Conservation (phyloP, 2,888 invertebrate species). For the Rotaria sp. region DNA sequence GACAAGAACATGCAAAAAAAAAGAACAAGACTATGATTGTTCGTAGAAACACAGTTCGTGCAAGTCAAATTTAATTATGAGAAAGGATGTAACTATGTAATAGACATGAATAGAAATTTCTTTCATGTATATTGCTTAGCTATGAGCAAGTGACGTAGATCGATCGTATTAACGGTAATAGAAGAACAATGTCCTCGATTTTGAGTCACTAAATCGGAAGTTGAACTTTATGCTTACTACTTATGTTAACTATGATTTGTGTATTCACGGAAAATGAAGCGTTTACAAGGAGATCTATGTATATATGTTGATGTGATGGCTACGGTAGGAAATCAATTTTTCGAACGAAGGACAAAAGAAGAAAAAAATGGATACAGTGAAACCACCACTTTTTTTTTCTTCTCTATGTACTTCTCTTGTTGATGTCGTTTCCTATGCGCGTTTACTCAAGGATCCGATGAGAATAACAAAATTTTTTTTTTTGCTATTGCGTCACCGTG, state of each 20-base stretch:
- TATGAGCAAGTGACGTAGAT: background rate
- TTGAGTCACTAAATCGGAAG: background rate
- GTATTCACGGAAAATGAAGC: background rate
- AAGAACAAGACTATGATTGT: background rate
- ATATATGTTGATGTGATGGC: background rate
- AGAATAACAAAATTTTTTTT: background rate
- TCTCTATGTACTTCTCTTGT: background rate
- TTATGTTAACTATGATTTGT: background rate
- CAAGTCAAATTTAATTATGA: slow-evolving; percentile 1
- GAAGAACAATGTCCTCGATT: background rate
- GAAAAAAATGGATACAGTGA: background rate
- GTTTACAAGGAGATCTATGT: background rate
- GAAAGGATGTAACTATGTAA: background rate
- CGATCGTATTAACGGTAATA: background rate
- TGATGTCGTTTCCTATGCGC: background rate
- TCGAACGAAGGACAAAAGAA: background rate
- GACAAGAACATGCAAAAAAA: background rate
- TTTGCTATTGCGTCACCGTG: background rate
- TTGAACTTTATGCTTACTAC: background rate
- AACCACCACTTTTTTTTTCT: background rate
- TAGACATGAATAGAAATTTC: background rate
- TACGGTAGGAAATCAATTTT: background rate
- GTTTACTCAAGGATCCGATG: background rate
- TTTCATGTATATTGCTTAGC: background rate
- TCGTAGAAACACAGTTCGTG: background rate